Conservation (phyloP, 2,113 vertebrate genomes). For the Mola mola region DNA sequence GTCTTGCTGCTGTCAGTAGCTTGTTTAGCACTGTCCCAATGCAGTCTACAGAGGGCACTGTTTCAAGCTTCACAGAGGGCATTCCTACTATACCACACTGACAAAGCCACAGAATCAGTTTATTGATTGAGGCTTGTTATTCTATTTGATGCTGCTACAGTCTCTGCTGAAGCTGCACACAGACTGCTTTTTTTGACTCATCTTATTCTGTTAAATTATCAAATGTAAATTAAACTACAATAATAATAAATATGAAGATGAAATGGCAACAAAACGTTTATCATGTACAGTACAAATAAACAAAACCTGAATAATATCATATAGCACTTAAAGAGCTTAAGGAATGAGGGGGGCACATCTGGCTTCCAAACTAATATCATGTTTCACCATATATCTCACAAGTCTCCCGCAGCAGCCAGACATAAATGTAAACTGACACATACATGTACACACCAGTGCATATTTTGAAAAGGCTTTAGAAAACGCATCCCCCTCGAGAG, state of each 20-base stretch:
- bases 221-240: no score
- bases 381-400: conserved; percentile 59
- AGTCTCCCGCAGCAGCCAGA: conserved; percentile 53
- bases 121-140: no score
- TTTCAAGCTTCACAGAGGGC: conserved; percentile 49
- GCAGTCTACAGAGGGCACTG: conserved; percentile 68
- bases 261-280: neutral
- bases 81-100: no score
- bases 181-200: no score
- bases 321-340: neutral
- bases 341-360: conserved; percentile 28
- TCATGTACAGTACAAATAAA: neutral
- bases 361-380: conserved; percentile 54
- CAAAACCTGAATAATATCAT: conserved; percentile 3
- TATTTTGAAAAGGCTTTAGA: conserved; percentile 62
- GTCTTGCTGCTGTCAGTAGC: no score
- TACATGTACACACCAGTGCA: conserved; percentile 56
- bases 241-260: no score
- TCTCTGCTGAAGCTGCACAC: no score
- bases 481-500: conserved; percentile 41
- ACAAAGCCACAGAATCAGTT: no score
- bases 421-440: conserved; percentile 68
- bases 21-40: neutral
- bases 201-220: no score
- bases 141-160: no score